Evolutionary conservation across 2,113 vertebrate species (phyloP).

Genomic region (Pseudois nayaur): DNA sequence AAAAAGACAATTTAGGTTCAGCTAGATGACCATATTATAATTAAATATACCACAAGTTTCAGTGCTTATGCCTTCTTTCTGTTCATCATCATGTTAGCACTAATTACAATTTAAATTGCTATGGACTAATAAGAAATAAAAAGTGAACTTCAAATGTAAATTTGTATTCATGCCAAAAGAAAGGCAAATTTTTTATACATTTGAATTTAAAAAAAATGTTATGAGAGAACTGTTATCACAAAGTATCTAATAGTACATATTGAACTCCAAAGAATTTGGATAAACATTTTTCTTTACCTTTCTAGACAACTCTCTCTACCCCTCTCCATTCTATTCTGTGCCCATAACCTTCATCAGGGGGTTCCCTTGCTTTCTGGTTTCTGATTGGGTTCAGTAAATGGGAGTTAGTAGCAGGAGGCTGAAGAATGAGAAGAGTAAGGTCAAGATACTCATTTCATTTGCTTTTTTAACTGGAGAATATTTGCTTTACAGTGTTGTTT

Average conservation of each 20-base stretch:
- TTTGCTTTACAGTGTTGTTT: neutral
- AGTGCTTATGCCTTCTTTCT: neutral
- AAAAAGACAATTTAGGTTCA: neutral
- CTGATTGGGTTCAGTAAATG: neutral
- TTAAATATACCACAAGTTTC: neutral
- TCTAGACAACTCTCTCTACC: neutral
- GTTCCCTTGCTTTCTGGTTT: neutral
- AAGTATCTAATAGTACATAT: neutral
- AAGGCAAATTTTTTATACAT: neutral
- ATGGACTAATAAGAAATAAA: neutral
- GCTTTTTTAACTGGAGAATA: neutral
- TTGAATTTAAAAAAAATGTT: neutral
- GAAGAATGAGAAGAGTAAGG: neutral
- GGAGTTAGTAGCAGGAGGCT: neutral
- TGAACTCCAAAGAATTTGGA: neutral
- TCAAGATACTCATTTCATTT: neutral
- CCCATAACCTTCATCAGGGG: neutral
- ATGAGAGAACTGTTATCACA: neutral
- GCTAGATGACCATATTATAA: neutral
- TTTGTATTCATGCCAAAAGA: neutral
- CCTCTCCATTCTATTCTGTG: neutral
- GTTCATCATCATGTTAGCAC: neutral
- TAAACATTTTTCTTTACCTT: neutral
- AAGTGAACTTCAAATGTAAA: neutral
- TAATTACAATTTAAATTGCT: neutral